These are phyloP conservation scores for Calliopsis andreniformis DNA, from an alignment of 1,140 invertebrate species.

Conservation along the genomic window DNA sequence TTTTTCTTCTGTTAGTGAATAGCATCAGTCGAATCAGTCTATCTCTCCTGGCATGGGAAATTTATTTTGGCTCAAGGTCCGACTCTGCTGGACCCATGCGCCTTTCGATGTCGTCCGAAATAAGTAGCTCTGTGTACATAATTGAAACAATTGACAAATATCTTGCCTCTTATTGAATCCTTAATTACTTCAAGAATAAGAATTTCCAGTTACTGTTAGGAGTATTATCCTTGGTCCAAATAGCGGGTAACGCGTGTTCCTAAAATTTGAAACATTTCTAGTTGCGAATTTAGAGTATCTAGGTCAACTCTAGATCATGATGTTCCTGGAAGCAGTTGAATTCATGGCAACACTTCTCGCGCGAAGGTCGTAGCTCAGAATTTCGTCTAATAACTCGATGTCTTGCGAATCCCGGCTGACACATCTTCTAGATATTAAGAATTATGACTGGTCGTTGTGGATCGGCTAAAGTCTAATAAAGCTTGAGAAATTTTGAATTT, in stretches of 20 bases:
- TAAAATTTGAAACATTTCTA: neutral
- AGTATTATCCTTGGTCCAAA: no score
- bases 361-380: slow-evolving; percentile 26
- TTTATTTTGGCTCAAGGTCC: slow-evolving; percentile 12
- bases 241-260: neutral
- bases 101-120: no score
- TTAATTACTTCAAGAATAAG: no score
- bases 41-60: slow-evolving; percentile 58
- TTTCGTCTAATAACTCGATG: slow-evolving; percentile 6
- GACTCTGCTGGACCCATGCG: neutral
- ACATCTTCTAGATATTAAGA: neutral
- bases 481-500: neutral
- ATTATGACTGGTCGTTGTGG: neutral
- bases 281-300: slow-evolving; percentile 14
- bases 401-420: no score
- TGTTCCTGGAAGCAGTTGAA: slow-evolving; percentile 10
- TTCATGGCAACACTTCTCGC: neutral
- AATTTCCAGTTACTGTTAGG: no score
- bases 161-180: no score
- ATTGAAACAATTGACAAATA: no score
- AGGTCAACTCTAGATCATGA: slow-evolving; percentile 5
- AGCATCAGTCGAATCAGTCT: slow-evolving; percentile 50
- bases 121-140: no score
- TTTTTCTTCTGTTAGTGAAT: slow-evolving; percentile 57
- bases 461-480: neutral